A percentile compares a stretch with the other conserved stretches of the same genome.
phyloP scores from a whole-genome alignment of 2,888 invertebrate genomes.

The Drosophila peninsularis region DNA sequence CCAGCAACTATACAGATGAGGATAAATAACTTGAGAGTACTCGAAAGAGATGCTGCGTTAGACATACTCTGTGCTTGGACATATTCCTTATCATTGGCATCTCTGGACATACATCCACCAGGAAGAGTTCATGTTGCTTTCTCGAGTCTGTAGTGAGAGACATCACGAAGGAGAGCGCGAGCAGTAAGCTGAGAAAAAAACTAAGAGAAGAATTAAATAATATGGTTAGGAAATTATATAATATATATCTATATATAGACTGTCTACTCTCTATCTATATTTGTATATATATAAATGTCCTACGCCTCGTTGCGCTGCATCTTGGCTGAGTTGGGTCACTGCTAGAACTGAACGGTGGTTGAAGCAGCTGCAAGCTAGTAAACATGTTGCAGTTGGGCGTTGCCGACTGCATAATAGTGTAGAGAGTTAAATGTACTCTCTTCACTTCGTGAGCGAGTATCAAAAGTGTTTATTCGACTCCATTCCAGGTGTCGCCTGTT shows the following conservation, averaged over 20 bases:
- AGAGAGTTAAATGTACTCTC: not conserved
- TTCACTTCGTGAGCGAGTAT: not conserved
- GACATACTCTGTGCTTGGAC: conserved; percentile 22
- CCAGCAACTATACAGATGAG: conserved; percentile 40
- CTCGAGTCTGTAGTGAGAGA: no score
- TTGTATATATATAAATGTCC: not conserved
- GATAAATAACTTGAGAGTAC: not conserved
- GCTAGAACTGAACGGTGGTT: not conserved
- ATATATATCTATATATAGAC: no score
- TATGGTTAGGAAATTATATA: no score
- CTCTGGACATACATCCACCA: conserved; percentile 27
- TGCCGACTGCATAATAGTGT: not conserved
- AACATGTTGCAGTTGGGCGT: not conserved
- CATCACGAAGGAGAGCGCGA: no score
- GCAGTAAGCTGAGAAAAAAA: not conserved
- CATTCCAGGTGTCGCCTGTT: not conserved
- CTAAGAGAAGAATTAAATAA: not conserved
- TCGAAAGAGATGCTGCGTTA: no score
- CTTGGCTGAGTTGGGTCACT: not conserved
- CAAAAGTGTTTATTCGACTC: conserved; percentile 18
- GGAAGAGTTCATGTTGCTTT: not conserved
- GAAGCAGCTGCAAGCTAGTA: not conserved
- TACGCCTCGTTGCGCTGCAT: conserved; percentile 7
- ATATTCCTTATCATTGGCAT: conserved; percentile 20
- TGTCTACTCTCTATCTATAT: no score